Conservation (phyloP, 2,888 invertebrate genomes). For the Adela reaumurella region DNA sequence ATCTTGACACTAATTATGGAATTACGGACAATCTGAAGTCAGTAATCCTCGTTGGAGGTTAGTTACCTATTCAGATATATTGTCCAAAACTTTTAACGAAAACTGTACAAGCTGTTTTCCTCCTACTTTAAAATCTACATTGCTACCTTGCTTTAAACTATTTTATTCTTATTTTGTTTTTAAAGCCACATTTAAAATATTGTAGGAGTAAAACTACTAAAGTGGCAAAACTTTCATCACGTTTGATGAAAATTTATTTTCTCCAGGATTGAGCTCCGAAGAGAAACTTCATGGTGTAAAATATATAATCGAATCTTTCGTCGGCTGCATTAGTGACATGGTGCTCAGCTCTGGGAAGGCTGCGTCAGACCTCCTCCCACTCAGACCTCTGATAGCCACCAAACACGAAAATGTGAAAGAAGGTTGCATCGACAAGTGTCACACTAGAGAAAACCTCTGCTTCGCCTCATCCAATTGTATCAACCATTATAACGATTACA, state of each 20-base stretch:
- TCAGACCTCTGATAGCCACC: slow-evolving; percentile 79
- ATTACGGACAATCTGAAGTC: slow-evolving; percentile 83
- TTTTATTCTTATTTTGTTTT: no score
- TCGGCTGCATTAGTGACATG: slow-evolving; percentile 87
- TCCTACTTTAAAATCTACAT: no score
- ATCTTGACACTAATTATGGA: slow-evolving; percentile 82
- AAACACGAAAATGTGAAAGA: slow-evolving; percentile 88
- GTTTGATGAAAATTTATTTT: not conserved
- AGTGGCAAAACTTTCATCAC: no score
- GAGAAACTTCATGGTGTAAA: slow-evolving; percentile 86
- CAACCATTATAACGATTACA: slow-evolving; percentile 85
- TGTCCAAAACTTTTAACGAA: no score
- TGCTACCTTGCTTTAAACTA: not conserved
- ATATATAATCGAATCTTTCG: slow-evolving; percentile 90
- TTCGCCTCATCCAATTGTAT: slow-evolving; percentile 85
- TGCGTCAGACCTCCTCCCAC: slow-evolving; percentile 76
- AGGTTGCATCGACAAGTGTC: slow-evolving; percentile 82
- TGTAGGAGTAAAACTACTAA: no score
- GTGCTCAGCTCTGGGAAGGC: slow-evolving; percentile 82
- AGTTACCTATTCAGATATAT: slow-evolving; percentile 16
- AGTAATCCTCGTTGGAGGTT: slow-evolving; percentile 85
- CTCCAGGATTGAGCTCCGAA: slow-evolving; percentile 82
- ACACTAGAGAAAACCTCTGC: slow-evolving; percentile 78
- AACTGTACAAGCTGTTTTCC: no score
- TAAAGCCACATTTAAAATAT: slow-evolving; percentile 3